Evolutionary conservation across 2,888 invertebrate species (phyloP).

Genomic region (Drosophila mimetica): DNA sequence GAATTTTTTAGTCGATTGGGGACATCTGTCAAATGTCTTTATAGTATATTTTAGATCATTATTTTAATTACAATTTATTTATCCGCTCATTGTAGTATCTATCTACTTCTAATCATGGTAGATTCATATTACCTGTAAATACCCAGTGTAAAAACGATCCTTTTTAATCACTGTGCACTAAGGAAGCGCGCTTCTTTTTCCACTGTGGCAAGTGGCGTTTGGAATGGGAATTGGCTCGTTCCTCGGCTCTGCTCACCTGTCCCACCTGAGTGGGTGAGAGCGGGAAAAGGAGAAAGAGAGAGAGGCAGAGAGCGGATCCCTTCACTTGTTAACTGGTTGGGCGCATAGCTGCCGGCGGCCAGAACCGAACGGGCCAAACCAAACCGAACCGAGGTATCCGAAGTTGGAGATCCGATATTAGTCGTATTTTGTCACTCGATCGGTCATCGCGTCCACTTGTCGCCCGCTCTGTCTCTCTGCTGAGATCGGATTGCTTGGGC

Average conservation of each 20-base stretch:
- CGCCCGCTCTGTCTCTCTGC: conserved; percentile 4
- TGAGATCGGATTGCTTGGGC: not conserved
- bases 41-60: too few species aligned
- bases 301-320: conserved; percentile 32
- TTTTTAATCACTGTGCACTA: too few species aligned
- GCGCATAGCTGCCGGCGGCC: conserved; percentile 70
- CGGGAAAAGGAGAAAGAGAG: conserved; percentile 15
- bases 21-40: too few species aligned
- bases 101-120: too few species aligned
- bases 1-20: too few species aligned
- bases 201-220: conserved; percentile 25
- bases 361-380: conserved; percentile 49
- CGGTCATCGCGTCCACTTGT: conserved; percentile 50
- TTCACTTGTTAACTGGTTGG: conserved; percentile 72
- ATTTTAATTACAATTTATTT: too few species aligned
- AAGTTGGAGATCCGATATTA: conserved; percentile 26
- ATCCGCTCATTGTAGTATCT: too few species aligned
- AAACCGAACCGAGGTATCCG: not conserved
- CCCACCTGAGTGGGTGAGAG: conserved; percentile 13
- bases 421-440: conserved; percentile 67
- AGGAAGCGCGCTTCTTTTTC: too few species aligned
- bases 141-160: too few species aligned
- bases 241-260: conserved; percentile 27
- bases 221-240: conserved; percentile 32
- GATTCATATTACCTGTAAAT: too few species aligned